Evolutionary conservation across 2,888 invertebrate species (phyloP), one percentile per base, ranked within the genome.

Genomic region (Polyommatus iphigenia): DNA sequence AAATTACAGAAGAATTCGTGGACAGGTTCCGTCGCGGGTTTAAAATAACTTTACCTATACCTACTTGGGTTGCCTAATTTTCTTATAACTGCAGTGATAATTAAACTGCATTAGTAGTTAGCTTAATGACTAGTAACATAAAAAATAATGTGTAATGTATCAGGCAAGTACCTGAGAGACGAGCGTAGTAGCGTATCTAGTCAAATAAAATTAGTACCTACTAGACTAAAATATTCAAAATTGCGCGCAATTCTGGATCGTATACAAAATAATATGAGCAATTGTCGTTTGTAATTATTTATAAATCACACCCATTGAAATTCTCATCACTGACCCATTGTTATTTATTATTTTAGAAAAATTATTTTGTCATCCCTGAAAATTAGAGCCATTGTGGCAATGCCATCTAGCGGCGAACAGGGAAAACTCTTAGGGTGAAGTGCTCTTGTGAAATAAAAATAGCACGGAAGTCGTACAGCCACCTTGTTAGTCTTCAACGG

Each of bases 1-100:
- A 46, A 67, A 67, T 67, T 67, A 67, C 67, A 32, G 67, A 67
- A 78, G 59, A 24, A 71, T 46, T 59, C 59, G 59, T 18, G 24
- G 29, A 46, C 78, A 29, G 24, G 46, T 76, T 76, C 2, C 75
- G 29, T 13, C 24, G 67, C 67, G 13, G 67, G 15, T 29, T 24
- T 67, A 67, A 18, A 29, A 67, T 32, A 62, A 15, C 29, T 67
- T 3, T 67, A 29, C 0, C 29, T 29, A 29, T 29, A 29, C 29
- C n/a, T 24, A 13, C 24, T 67, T 13, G 29, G 13, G 67, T 32
- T 29, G 29, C 67, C 1, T 62, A 20, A 62, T 24, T 62, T 59
- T 59, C 3, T 59, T 20, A 20, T 59, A 59, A 59, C 10, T 59
- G n/a, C 54, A 54, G 54, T 54, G 54, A 18, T 54, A 18, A 54